Base-by-base conservation (phyloP, 2,888 invertebrate species). In the Sepiola atlantica region DNA sequence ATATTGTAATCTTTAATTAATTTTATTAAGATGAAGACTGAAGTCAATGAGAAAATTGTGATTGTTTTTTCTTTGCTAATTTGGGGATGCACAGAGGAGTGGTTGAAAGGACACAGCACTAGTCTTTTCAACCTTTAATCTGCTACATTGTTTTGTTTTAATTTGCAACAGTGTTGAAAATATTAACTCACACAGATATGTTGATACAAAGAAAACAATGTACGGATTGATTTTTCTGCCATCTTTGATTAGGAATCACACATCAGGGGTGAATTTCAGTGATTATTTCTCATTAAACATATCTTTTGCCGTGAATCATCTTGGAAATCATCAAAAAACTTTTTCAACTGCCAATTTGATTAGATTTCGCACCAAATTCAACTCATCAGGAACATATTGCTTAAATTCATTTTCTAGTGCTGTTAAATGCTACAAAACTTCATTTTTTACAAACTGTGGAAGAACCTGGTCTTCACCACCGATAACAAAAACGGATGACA, bases 201-300 rank as follows among this genome's bases (percentile, higher is more conserved):
- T 92, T 35, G 35, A 92, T 12, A 92, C 92, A 92, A 92, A 92
- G 32, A n/a, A n/a, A n/a, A n/a, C n/a, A n/a, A n/a, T 92, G 92
- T 35, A 92, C 35, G 10, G 4, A 92, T 92, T 2, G 92, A 28
- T 92, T 35, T 92, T 92, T 4, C 35, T 92, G 92, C 92, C 92
- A 92, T 10, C 12, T 92, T 92, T 24, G 92, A 35, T 4, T 92
- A 92, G 14, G 92, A 92, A 92, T 92, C 35, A 12, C 92, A n/a
- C 92, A 92, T 35, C 35, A 92, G 12, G 35, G 14, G 92, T 35
- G 6, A 92, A n/a, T 3, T 92, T 92, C 92, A n/a, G 35, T 92
- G 92, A 92, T 92, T 92, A 35, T 92, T 92, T 92, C 92, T 92
- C 92, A 92, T 92, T 18, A 35, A 92, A 92, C 45, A 92, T 92